Percentiles rank a stretch among this genome's conserved stretches.
Evolutionary conservation across 1,140 invertebrate species (phyloP).

Genomic region (Calliphora vicina): DNA sequence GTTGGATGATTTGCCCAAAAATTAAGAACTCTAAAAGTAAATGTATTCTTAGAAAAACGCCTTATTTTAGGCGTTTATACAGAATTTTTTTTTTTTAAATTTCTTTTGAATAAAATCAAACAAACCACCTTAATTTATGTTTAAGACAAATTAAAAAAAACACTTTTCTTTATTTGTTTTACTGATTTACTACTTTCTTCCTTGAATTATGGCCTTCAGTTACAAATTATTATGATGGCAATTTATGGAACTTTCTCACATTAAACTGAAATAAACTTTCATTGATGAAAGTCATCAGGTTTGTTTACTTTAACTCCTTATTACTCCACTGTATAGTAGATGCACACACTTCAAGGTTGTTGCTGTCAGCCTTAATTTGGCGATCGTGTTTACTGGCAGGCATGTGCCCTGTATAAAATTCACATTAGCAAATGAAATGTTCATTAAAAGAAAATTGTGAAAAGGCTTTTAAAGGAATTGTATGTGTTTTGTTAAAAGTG

Average conservation of each 20-base stretch:
- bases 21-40: no score
- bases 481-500: no score
- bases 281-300: neutral
- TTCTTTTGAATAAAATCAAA: neutral
- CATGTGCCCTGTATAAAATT: neutral
- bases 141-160: no score
- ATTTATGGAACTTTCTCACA: neutral
- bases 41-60: neutral
- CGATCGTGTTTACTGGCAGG: neutral
- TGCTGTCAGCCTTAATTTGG: neutral
- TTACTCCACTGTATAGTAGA: neutral
- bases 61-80: neutral
- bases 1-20: no score
- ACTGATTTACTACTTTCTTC: no score
- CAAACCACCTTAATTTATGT: no score
- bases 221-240: neutral
- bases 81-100: neutral
- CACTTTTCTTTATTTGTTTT: no score
- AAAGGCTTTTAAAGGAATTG: no score
- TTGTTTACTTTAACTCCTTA: constrained; percentile 1
- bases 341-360: neutral
- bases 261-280: neutral
- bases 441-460: neutral
- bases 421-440: neutral
- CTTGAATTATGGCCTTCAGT: neutral